Percentiles rank a stretch among this genome's conserved stretches.
These are phyloP conservation scores for Hydrolagus affinis DNA, from an alignment of 2,113 vertebrate species.

Conservation along the genomic window DNA sequence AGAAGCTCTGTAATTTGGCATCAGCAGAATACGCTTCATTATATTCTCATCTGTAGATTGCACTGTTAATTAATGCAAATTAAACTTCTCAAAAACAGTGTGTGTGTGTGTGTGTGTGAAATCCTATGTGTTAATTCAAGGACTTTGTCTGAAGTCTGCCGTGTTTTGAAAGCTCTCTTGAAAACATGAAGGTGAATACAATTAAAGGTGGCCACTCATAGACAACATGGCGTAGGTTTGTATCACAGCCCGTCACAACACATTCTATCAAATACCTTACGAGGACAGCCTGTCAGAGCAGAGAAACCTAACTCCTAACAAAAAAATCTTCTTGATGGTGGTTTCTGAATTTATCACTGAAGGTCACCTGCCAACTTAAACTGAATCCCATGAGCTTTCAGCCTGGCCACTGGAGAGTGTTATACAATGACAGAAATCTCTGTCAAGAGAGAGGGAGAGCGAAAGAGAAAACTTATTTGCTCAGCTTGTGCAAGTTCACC, in stretches of 20 bases:
- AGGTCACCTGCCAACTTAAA: background rate
- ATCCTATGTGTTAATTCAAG: constrained; percentile 41
- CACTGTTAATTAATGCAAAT: constrained; percentile 45
- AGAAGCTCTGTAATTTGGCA: constrained; percentile 24
- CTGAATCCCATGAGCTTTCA: background rate
- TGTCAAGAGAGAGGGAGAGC: background rate
- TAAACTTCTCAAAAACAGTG: constrained; percentile 37
- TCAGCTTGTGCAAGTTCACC: background rate
- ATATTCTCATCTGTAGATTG: constrained; percentile 37
- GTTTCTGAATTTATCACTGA: background rate
- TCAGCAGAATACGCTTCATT: constrained; percentile 39
- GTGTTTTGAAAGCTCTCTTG: background rate
- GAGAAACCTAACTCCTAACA: background rate
- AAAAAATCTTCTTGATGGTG: background rate
- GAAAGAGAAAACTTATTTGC: background rate
- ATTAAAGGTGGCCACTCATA: background rate
- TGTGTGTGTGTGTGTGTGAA: too few species aligned
- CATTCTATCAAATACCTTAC: background rate
- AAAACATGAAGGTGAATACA: constrained; percentile 12
- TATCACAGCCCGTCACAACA: background rate
- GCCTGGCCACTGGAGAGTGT: too few species aligned
- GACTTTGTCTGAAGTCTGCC: background rate
- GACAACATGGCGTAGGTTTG: background rate
- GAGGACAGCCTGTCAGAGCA: background rate
- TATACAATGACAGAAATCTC: background rate